These are phyloP conservation scores for Arctia plantaginis DNA, from an alignment of 2,888 invertebrate genomes.

Conservation along the genomic window DNA sequence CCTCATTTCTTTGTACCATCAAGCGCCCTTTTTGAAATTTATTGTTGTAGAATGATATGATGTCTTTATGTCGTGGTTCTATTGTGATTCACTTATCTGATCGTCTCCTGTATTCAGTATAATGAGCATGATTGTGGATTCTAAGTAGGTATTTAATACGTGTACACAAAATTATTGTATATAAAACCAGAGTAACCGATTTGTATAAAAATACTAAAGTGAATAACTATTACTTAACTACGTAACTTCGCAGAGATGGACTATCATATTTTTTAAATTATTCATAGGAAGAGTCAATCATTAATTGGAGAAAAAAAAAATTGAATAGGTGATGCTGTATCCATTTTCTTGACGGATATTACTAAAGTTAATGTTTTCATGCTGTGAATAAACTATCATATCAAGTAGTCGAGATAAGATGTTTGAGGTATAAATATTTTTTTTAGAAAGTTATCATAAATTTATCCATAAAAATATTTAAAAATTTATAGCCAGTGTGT, in stretches of 20 bases:
- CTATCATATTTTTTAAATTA: neutral
- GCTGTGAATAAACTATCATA: conserved; percentile 15
- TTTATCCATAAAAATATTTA: neutral
- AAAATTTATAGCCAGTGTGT: neutral
- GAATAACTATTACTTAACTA: conserved; percentile 5
- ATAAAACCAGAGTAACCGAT: neutral
- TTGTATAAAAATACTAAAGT: conserved; percentile 15
- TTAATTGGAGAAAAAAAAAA: conserved; percentile 4
- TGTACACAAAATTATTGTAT: conserved; percentile 25
- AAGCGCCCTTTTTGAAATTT: conserved; percentile 83
- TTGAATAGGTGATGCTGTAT: neutral
- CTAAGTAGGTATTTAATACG: conserved; percentile 61
- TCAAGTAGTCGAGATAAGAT: neutral
- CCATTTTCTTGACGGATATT: neutral
- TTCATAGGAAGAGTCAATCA: neutral
- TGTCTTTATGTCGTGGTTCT: conserved; percentile 82
- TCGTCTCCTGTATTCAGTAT: conserved; percentile 77
- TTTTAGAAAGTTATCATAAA: conserved; percentile 3
- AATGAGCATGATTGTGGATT: conserved; percentile 66
- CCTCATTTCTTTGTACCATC: conserved; percentile 79
- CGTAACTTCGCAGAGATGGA: neutral
- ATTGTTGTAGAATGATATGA: conserved; percentile 84
- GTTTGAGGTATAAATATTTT: neutral
- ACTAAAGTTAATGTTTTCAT: conserved; percentile 1
- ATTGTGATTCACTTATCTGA: conserved; percentile 84